Conservation (phyloP, 2,888 invertebrate genomes). For the Pantelozetes paolii region DNA sequence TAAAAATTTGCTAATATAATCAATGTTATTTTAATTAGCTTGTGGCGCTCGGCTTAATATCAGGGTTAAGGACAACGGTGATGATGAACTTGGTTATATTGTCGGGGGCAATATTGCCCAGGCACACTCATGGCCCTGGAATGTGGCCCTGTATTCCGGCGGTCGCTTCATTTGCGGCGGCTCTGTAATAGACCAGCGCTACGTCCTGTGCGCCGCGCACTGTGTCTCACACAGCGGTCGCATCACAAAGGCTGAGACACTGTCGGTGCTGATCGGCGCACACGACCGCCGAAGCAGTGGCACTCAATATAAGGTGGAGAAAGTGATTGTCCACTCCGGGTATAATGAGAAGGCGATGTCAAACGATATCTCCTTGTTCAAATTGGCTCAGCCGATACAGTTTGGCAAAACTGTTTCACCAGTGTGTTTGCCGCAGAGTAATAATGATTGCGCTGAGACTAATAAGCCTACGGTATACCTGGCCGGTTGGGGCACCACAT, state of each 20-base stretch:
- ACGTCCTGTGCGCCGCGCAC: constrained; percentile 40
- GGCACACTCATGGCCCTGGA: constrained; percentile 35
- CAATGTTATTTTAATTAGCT: background rate
- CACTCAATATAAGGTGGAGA: background rate
- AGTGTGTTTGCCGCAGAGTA: constrained; percentile 34
- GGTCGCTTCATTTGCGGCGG: constrained; percentile 38
- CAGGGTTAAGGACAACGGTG: background rate
- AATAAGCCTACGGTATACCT: background rate
- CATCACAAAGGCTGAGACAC: background rate
- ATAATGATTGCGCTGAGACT: background rate
- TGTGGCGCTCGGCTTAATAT: background rate
- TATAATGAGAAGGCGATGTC: constrained; percentile 21
- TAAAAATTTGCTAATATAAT: no score
- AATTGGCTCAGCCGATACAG: background rate
- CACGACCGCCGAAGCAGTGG: background rate
- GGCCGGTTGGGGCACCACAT: constrained; percentile 38
- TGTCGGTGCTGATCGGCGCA: background rate
- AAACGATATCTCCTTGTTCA: constrained; percentile 38
- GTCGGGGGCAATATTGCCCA: constrained; percentile 33
- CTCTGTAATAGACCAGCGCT: constrained; percentile 22
- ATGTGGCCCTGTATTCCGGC: background rate
- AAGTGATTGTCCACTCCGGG: constrained; percentile 28
- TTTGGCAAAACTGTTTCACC: constrained; percentile 11
- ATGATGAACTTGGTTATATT: constrained; percentile 2
- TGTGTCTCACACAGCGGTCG: constrained; percentile 18